phyloP scores from a whole-genome alignment of 2,797 vertebrate genomes.

The Sphenopsis melanotis region DNA sequence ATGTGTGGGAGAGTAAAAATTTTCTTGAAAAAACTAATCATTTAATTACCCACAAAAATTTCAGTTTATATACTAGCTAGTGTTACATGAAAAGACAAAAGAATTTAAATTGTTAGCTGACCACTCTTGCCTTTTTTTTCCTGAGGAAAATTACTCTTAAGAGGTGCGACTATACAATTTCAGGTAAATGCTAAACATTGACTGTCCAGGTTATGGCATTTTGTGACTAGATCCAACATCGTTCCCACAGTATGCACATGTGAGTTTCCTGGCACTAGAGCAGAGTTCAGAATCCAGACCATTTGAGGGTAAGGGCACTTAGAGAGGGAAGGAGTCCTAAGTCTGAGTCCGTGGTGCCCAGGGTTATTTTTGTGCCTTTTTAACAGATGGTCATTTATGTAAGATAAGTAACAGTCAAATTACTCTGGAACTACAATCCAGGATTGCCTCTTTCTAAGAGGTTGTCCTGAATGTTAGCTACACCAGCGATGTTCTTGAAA shows the following conservation, averaged over 20 bases:
- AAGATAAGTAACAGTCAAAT: not conserved
- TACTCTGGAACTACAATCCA: not conserved
- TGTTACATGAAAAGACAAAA: not conserved
- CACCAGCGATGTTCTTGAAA: not conserved
- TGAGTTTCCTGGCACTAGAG: not conserved
- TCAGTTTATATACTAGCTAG: not conserved
- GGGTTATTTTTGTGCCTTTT: not conserved
- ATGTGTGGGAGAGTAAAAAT: not conserved
- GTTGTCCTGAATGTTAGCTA: not conserved
- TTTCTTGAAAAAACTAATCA: not conserved
- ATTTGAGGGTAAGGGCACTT: not conserved
- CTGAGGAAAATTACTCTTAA: not conserved
- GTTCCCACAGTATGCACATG: not conserved
- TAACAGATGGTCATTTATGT: constrained; percentile 15
- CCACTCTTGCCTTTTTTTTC: not conserved
- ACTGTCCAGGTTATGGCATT: not conserved
- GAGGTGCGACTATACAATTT: not conserved
- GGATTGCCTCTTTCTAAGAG: not conserved
- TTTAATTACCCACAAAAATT: not conserved
- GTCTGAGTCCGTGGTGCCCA: not conserved
- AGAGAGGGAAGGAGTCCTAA: not conserved
- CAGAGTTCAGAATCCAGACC: not conserved
- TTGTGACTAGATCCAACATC: not conserved
- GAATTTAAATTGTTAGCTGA: not conserved
- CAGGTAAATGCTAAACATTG: not conserved